Evolutionary conservation across 2,888 invertebrate species (phyloP), one percentile per base, ranked within the genome.

Genomic region (Drosophila robusta): DNA sequence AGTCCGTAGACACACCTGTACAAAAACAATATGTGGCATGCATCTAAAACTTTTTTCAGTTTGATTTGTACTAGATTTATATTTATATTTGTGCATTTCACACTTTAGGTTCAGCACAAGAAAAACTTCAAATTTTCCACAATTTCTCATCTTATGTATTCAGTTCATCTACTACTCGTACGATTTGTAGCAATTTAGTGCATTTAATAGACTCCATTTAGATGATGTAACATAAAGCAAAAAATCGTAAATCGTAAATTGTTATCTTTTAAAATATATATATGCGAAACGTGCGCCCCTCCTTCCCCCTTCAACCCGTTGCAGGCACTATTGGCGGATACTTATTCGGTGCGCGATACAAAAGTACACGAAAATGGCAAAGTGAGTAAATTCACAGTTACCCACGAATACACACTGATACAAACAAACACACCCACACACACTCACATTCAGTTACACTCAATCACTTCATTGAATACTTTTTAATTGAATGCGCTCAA

Each of bases 291-390:
- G 77, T 89, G 75, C 79, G 75, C 62, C 74, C 51, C 75, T 44
- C 34, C 29, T 44, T 11, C 34, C 62, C 62, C 63, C 41, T 51
- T 63, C 65, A 78, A 90, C 80, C 86, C 72, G 89, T 92, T 93
- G 83, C 92, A 94, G 94, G 94, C 94, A 92, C 94, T 95, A 93
- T 93, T 95, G 91, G 92, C 93, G 71, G 94, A 94, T 89, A 93
- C 93, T 80, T 94, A 93, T 90, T 93, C 93, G 68, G 91, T 93
- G 75, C 92, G 93, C 82, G 94, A 94, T 71, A 93, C 94, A 71
- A 93, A 96, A 90, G 96, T 97, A 75, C 96, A 97, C 93, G 96
- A 97, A 93, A 97, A 97, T 92, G 97, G 97, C 68, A 96, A 96
- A 94, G 96, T 97, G 90, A 93, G 93, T 92, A 91, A 80, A 74